Evolutionary conservation across 2,113 vertebrate species (phyloP), one percentile per base, ranked within the genome.

Genomic region (Uropsilus gracilis): DNA sequence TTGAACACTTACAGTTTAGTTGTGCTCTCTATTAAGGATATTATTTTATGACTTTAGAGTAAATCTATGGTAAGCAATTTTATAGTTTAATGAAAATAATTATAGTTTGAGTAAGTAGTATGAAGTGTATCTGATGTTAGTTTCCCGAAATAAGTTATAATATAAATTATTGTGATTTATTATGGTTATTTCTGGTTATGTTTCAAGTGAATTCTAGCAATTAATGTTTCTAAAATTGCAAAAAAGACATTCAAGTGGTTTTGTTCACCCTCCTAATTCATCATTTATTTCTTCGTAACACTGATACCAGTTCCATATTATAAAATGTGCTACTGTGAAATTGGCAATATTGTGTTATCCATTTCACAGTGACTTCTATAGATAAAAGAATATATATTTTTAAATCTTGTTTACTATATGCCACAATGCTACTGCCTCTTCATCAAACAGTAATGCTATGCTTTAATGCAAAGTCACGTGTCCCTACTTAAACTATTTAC

Each of bases 81-180:
- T 98, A 98, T 98, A 97, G 97, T 98, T 98, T 98, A 98, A 98
- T 98, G 97, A 98, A 98, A 98, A 98, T 98, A 98, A 99, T 98
- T 98, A 98, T 96, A 97, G 98, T 98, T 98, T 97, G 97, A 98
- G 94, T 98, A 98, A 98, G 92, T 98, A 98, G 97, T 98, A 97
- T 98, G 97, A 98, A 98, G 97, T 98, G 71, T 98, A 98, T 98
- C 97, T 98, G 88, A 98, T 97, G 98, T 82, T 97, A 91, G 96
- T 98, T 98, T 81, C 66, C 88, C 90, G 93, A 98, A 98, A 98
- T 98, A 98, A 98, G 92, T 97, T 97, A 94, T 93, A 95, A 97
- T 98, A 98, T 98, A 98, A 98, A 98, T 98, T 98, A 98, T 98
- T 97, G 97, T 98, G 98, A 98, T 98, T 98, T 98, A 98, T 98